Evolutionary conservation across 2,797 vertebrate species (phyloP).

Genomic region (Gymnopithys bicolor): DNA sequence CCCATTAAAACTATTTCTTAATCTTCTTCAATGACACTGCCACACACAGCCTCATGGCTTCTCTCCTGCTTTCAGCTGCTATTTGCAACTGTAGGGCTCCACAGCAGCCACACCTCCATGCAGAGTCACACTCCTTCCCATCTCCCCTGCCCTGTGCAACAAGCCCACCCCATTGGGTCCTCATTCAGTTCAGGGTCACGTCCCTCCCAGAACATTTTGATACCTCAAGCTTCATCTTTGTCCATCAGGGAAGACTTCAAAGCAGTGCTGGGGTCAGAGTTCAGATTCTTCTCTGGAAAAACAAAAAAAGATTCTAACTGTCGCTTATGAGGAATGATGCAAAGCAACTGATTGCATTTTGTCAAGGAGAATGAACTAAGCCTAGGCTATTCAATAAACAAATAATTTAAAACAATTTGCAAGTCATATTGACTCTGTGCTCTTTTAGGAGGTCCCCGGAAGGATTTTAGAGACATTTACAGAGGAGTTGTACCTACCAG

Average conservation of each 20-base stretch:
- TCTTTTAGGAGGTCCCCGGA: not conserved
- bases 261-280: not conserved
- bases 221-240: conserved; percentile 8
- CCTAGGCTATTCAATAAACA: not conserved
- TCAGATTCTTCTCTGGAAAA: conserved; percentile 9
- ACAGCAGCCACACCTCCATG: not conserved
- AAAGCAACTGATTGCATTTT: not conserved
- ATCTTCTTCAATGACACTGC: not conserved
- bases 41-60: not conserved
- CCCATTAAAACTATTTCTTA: not conserved
- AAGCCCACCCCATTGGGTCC: not conserved
- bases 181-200: not conserved
- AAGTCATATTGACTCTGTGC: not conserved
- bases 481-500: not conserved
- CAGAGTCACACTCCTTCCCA: not conserved
- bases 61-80: not conserved
- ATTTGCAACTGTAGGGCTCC: not conserved
- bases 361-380: not conserved
- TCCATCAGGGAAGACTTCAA: conserved; percentile 1
- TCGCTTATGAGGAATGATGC: not conserved
- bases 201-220: not conserved
- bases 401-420: not conserved
- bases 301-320: not conserved
- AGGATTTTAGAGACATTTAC: not conserved
- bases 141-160: not conserved